Evolutionary conservation across 2,888 invertebrate species (phyloP).

Genomic region (Lydus trimaculatus): DNA sequence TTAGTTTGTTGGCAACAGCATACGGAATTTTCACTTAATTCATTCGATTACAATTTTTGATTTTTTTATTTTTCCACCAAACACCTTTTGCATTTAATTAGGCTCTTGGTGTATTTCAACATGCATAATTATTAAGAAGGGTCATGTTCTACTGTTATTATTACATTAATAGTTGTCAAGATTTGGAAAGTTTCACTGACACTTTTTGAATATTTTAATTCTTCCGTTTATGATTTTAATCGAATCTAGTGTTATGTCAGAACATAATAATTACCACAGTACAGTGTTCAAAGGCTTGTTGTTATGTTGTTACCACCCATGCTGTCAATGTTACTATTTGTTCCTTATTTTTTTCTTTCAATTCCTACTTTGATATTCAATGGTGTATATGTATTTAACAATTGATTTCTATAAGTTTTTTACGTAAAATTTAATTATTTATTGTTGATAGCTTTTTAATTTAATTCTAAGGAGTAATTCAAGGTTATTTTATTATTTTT

Average conservation of each 20-base stretch:
- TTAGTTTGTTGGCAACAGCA: neutral
- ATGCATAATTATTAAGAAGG: neutral
- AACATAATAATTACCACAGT: neutral
- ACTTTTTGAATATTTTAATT: neutral
- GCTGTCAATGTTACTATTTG: neutral
- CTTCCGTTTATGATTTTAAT: neutral
- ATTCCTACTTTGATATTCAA: neutral
- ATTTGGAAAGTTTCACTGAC: neutral
- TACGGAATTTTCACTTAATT: neutral
- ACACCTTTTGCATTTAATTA: neutral
- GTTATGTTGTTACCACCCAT: neutral
- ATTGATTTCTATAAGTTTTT: neutral
- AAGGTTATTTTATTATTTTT: neutral
- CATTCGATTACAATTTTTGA: neutral
- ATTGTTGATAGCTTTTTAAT: neutral
- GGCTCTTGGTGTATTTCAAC: neutral
- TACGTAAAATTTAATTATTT: neutral
- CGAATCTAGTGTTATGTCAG: neutral
- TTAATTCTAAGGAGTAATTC: neutral
- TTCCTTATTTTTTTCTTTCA: neutral
- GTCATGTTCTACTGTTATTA: neutral
- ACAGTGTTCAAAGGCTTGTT: neutral
- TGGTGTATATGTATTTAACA: neutral
- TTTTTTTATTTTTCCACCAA: no score
- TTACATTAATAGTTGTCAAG: neutral